A percentile compares a stretch with the other conserved stretches of the same genome.
Conservation (phyloP, 2,888 invertebrate genomes). For the Zaprionus bogoriensis region DNA sequence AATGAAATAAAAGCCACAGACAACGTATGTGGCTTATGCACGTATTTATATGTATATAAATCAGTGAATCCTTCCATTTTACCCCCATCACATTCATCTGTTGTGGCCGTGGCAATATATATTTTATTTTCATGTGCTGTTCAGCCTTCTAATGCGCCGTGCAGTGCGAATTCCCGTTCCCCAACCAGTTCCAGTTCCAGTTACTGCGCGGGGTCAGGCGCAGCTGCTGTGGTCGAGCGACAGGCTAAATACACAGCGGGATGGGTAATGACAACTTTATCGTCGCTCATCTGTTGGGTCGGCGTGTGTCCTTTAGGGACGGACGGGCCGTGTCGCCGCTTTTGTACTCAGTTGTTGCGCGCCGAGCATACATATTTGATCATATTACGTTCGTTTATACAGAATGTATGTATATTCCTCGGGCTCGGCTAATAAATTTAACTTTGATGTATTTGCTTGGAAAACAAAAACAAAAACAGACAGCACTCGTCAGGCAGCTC, state of each 20-base stretch:
- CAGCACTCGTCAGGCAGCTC: slow-evolving; percentile 28
- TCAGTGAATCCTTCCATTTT: slow-evolving; percentile 3
- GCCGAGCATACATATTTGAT: slow-evolving; percentile 23
- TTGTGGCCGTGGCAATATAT: slow-evolving; percentile 17
- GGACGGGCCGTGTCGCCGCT: slow-evolving; percentile 19
- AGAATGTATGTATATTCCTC: neutral
- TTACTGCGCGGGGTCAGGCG: slow-evolving; percentile 23
- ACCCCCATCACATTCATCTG: slow-evolving; percentile 8
- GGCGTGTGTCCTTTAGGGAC: slow-evolving; percentile 14
- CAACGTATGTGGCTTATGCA: neutral
- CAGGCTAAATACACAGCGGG: slow-evolving; percentile 38
- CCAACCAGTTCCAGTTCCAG: slow-evolving; percentile 8
- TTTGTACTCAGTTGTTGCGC: slow-evolving; percentile 17
- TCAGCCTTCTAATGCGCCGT: slow-evolving; percentile 1
- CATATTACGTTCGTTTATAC: slow-evolving; percentile 14
- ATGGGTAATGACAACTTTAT: slow-evolving; percentile 64
- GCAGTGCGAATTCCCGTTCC: neutral
- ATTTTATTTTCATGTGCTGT: slow-evolving; percentile 31
- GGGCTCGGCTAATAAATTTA: slow-evolving; percentile 55
- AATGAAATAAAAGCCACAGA: slow-evolving; percentile 11
- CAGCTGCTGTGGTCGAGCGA: slow-evolving; percentile 14
- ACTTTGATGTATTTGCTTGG: slow-evolving; percentile 57
- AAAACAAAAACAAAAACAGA: neutral
- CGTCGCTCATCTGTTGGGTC: slow-evolving; percentile 39
- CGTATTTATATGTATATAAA: slow-evolving; percentile 1